Percentiles rank a stretch among this genome's conserved stretches.
These are phyloP conservation scores for Drosophila ambigua DNA, from an alignment of 1,140 invertebrate genomes.

Conservation along the genomic window DNA sequence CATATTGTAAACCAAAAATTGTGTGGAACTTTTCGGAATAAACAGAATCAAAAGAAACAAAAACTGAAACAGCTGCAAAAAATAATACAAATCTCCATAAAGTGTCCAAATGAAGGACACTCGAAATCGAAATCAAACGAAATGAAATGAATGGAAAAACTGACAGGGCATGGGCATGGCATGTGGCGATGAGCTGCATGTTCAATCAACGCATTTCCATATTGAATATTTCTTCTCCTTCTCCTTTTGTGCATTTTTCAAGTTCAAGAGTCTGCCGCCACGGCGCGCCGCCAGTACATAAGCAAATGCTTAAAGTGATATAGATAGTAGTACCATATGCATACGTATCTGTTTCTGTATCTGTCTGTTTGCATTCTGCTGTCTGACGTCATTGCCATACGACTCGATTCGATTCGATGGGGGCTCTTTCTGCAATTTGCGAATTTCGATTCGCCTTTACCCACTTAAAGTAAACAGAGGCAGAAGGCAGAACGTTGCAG, in stretches of 20 bases:
- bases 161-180: too few relatives aligned
- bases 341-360: slow-evolving; percentile 7
- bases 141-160: too few relatives aligned
- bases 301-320: slow-evolving; percentile 47
- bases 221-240: background rate
- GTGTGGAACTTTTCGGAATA: background rate
- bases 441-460: slow-evolving; percentile 29
- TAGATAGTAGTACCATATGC: slow-evolving; percentile 37
- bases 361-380: slow-evolving; percentile 24
- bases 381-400: slow-evolving; percentile 40
- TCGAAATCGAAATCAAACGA: slow-evolving; percentile 4
- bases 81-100: slow-evolving; percentile 1
- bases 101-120: slow-evolving; percentile 2
- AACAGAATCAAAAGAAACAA: background rate
- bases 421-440: slow-evolving; percentile 26
- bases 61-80: background rate
- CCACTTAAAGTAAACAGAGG: slow-evolving; percentile 50
- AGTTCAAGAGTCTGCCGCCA: slow-evolving; percentile 26
- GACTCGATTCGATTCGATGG: slow-evolving; percentile 34
- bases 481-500: slow-evolving; percentile 1
- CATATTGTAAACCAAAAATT: background rate
- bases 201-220: slow-evolving; percentile 32
- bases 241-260: slow-evolving; percentile 18
- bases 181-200: background rate
- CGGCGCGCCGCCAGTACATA: slow-evolving; percentile 5